These are phyloP conservation scores for Chiloscyllium punctatum DNA, from an alignment of 2,797 vertebrate genomes.

Conservation along the genomic window DNA sequence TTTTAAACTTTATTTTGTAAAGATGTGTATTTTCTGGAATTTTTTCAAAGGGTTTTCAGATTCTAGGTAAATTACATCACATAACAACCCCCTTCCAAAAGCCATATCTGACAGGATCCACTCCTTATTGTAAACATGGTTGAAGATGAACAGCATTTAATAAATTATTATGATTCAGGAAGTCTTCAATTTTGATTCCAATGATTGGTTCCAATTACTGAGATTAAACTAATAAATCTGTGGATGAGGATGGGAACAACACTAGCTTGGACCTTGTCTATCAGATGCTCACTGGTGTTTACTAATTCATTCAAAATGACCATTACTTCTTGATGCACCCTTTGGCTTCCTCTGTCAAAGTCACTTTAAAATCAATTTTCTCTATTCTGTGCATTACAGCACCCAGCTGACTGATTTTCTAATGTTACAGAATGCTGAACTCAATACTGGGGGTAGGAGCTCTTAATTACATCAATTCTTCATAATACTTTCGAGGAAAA, in stretches of 20 bases:
- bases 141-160: not conserved
- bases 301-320: not conserved
- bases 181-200: not conserved
- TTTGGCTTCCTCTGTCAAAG: slow-evolving; percentile 9
- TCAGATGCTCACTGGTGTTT: not conserved
- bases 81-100: not conserved
- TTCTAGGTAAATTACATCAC: not conserved
- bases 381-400: not conserved
- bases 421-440: not conserved
- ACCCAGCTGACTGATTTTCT: not conserved
- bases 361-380: not conserved
- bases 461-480: not conserved
- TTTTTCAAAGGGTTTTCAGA: not conserved
- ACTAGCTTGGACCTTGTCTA: not conserved
- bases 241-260: not conserved
- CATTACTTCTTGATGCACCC: not conserved
- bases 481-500: not conserved
- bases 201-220: not conserved
- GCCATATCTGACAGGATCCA: not conserved
- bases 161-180: not conserved
- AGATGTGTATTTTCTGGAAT: not conserved
- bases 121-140: not conserved
- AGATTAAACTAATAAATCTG: not conserved
- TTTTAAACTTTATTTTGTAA: not conserved
- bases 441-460: not conserved